These are phyloP conservation scores for Cyaniris semiargus DNA, from an alignment of 2,888 invertebrate species.

Conservation along the genomic window DNA sequence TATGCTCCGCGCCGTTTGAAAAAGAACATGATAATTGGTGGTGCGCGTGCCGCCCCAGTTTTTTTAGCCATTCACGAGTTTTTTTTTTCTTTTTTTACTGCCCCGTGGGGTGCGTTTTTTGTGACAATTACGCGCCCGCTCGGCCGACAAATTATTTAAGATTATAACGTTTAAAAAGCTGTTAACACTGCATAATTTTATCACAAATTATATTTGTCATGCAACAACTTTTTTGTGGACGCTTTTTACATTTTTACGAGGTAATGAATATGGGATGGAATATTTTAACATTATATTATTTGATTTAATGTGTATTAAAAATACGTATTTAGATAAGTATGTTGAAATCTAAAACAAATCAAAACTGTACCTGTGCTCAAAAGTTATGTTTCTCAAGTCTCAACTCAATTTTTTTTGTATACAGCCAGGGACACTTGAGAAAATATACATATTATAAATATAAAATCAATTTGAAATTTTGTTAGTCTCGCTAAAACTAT, in stretches of 20 bases:
- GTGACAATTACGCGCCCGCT: constrained; percentile 60
- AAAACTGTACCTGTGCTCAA: no score
- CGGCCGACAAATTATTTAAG: constrained; percentile 64
- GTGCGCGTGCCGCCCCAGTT: constrained; percentile 70
- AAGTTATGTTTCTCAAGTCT: no score
- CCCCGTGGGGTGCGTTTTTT: constrained; percentile 71
- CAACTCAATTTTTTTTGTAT: no score
- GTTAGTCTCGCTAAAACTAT: no score
- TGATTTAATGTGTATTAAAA: background rate
- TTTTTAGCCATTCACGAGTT: constrained; percentile 50
- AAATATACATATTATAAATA: no score
- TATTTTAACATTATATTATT: background rate
- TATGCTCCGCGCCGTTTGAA: constrained; percentile 55
- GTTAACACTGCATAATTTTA: constrained; percentile 57
- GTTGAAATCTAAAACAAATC: no score
- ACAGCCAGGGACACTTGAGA: no score
- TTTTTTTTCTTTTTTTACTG: constrained; percentile 46
- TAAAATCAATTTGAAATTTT: no score
- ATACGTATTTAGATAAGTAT: background rate
- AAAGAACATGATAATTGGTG: constrained; percentile 72
- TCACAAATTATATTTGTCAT: constrained; percentile 43
- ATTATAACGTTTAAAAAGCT: constrained; percentile 59
- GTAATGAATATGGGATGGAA: background rate
- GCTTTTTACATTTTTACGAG: background rate
- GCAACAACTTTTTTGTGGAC: constrained; percentile 2